Percentiles rank a stretch among this genome's conserved stretches.
Evolutionary conservation across 92 coral and sea anemone species (phyloP).

Genomic region (Bergia puertoricense): DNA sequence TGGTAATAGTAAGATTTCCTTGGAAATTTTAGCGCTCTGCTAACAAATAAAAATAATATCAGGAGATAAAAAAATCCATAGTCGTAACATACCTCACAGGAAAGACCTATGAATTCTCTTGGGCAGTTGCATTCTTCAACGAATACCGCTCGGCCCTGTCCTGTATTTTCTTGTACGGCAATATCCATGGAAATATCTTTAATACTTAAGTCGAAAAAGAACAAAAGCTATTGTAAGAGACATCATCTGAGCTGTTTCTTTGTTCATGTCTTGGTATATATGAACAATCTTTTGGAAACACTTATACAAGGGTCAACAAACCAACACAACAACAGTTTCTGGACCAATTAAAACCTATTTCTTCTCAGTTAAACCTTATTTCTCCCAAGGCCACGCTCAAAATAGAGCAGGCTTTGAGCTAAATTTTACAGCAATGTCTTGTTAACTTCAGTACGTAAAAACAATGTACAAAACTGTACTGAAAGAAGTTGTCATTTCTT

Average conservation of each 20-base stretch:
- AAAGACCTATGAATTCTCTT: slow-evolving; percentile 72
- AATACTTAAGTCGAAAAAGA: slow-evolving; percentile 55
- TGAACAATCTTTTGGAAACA: too few species aligned
- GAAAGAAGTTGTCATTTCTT: too few species aligned
- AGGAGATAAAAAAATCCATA: not conserved
- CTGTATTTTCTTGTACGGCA: slow-evolving; percentile 56
- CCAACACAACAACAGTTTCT: too few species aligned
- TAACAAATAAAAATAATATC: not conserved
- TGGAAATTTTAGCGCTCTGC: not conserved
- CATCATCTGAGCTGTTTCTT: not conserved
- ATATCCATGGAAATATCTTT: slow-evolving; percentile 77
- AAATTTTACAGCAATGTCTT: too few species aligned
- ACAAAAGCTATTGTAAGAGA: not conserved
- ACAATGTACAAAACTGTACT: too few species aligned
- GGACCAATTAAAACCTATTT: too few species aligned
- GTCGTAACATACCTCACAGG: slow-evolving; percentile 75
- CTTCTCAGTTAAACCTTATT: too few species aligned
- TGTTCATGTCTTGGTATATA: not conserved
- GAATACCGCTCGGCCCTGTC: slow-evolving; percentile 59
- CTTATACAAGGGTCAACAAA: too few species aligned
- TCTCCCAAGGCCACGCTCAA: too few species aligned
- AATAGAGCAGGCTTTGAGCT: too few species aligned
- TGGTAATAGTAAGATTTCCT: too few species aligned
- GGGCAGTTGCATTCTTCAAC: slow-evolving; percentile 93
- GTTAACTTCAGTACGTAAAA: too few species aligned